phyloP scores from a whole-genome alignment of 2,888 invertebrate species.

The Drosophila subquinaria region DNA sequence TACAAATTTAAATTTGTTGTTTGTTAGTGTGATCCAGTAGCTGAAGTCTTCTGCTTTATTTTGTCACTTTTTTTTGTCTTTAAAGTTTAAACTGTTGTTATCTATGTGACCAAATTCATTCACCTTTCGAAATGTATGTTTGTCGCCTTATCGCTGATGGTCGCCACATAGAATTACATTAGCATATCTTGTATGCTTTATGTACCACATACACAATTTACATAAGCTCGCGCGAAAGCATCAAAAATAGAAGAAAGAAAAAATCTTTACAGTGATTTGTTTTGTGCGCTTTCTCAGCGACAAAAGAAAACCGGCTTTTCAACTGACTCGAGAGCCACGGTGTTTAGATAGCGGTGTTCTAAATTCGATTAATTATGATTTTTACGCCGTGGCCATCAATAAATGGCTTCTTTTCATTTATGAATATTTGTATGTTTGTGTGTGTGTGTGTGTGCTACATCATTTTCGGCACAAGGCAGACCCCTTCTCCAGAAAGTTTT shows the following conservation, averaged over 20 bases:
- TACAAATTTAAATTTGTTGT: conserved; percentile 51
- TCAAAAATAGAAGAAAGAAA: conserved; percentile 33
- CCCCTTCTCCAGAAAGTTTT: conserved; percentile 14
- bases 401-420: conserved; percentile 42
- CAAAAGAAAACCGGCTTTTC: conserved; percentile 61
- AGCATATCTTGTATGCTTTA: conserved; percentile 55
- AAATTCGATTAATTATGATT: conserved; percentile 76
- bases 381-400: conserved; percentile 49
- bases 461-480: conserved; percentile 49
- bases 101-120: conserved; percentile 67
- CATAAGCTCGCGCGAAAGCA: conserved; percentile 56
- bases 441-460: conserved; percentile 1
- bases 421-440: conserved; percentile 1
- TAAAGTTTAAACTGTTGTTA: conserved; percentile 57
- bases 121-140: conserved; percentile 59
- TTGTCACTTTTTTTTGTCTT: conserved; percentile 27
- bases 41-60: conserved; percentile 20
- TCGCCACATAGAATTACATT: conserved; percentile 39
- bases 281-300: conserved; percentile 52
- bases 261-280: conserved; percentile 46
- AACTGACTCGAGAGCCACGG: conserved; percentile 38
- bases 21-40: conserved; percentile 21
- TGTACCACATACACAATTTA: conserved; percentile 42
- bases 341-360: conserved; percentile 71
- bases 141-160: conserved; percentile 47